A percentile compares a stretch with the other conserved stretches of the same genome.
These are phyloP conservation scores for Sesamia nonagrioides DNA, from an alignment of 1,140 invertebrate genomes.

Conservation along the genomic window DNA sequence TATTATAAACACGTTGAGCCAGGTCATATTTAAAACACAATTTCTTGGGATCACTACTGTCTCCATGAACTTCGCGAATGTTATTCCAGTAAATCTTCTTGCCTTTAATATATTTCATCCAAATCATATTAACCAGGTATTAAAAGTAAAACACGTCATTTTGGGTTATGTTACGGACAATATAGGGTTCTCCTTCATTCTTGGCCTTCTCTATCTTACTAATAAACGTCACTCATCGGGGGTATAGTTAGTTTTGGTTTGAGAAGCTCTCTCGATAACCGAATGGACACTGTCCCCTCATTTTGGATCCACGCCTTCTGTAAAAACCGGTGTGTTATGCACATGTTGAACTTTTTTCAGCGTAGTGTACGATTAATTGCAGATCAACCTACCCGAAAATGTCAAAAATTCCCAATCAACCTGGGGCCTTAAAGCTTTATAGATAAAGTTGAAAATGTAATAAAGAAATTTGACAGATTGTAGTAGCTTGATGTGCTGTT, in stretches of 20 bases:
- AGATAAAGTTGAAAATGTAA: too few species aligned
- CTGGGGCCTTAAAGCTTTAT: too few species aligned
- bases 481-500: too few species aligned
- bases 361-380: background rate
- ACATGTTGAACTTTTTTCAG: background rate
- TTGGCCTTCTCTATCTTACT: background rate
- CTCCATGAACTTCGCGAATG: slow-evolving; percentile 5
- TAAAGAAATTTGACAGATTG: too few species aligned
- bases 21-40: slow-evolving; percentile 47
- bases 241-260: slow-evolving; percentile 10
- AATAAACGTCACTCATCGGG: too few species aligned
- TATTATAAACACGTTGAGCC: slow-evolving; percentile 47
- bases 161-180: background rate
- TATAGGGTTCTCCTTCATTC: background rate
- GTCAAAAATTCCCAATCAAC: too few species aligned
- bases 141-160: background rate
- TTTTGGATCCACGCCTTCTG: slow-evolving; percentile 9
- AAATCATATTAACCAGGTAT: background rate
- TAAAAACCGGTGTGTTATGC: slow-evolving; percentile 13
- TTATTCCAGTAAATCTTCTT: slow-evolving; percentile 13
- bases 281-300: slow-evolving; percentile 30
- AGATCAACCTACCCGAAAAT: too few species aligned
- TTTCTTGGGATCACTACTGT: slow-evolving; percentile 46
- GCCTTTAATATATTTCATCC: slow-evolving; percentile 13
- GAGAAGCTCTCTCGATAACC: slow-evolving; percentile 9